A percentile compares a stretch with the other conserved stretches of the same genome.
Evolutionary conservation across 1,140 invertebrate species (phyloP).

Genomic region (Bombus breviceps): DNA sequence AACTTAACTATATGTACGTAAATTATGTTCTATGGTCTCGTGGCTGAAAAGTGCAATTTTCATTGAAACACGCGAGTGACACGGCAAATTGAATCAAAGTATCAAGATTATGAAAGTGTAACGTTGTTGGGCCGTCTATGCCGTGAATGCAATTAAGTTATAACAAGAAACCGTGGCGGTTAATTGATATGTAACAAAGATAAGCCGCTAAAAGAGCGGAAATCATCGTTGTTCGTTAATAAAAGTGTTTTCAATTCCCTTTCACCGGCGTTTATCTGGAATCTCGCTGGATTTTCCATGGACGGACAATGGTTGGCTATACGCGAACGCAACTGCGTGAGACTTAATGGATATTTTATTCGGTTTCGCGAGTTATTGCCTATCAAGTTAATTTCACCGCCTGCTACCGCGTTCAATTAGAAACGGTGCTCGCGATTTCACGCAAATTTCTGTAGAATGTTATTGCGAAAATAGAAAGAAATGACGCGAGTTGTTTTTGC

Average conservation of each 20-base stretch:
- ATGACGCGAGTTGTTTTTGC: neutral
- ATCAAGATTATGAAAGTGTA: slow-evolving; percentile 29
- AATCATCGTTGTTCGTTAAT: slow-evolving; percentile 40
- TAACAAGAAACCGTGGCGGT: slow-evolving; percentile 4
- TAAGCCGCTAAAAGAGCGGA: slow-evolving; percentile 21
- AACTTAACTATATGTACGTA: neutral
- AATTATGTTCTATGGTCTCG: neutral
- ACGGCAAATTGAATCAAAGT: neutral
- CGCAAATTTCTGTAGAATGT: neutral
- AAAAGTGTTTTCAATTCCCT: slow-evolving; percentile 35
- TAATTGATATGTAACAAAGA: slow-evolving; percentile 42
- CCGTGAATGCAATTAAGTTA: neutral
- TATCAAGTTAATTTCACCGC: slow-evolving; percentile 30
- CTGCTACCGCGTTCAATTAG: slow-evolving; percentile 8
- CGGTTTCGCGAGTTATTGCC: slow-evolving; percentile 18
- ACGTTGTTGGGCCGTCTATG: neutral
- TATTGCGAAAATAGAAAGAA: neutral
- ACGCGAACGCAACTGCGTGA: slow-evolving; percentile 28
- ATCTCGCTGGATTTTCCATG: slow-evolving; percentile 21
- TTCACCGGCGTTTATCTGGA: slow-evolving; percentile 38
- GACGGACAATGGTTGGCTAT: neutral
- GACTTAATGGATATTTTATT: slow-evolving; percentile 43
- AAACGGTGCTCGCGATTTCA: slow-evolving; percentile 33
- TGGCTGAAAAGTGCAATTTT: neutral
- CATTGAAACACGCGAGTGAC: neutral